Base-by-base conservation (phyloP, 2,113 vertebrate genomes). In the Anhinga anhinga region DNA sequence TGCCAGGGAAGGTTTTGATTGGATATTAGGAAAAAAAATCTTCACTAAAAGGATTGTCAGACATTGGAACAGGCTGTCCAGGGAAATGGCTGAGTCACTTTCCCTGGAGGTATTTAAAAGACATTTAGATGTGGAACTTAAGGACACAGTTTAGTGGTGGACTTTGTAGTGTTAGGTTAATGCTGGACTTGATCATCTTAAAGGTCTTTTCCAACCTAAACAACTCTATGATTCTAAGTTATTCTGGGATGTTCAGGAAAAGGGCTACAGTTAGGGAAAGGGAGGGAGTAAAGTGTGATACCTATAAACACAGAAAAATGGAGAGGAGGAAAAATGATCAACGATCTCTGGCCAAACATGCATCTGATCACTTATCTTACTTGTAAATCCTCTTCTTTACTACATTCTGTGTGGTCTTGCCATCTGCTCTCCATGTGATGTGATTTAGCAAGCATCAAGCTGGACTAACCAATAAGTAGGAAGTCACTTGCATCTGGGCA, bases 401-500 rank as follows among this genome's bases (percentile, higher is more conserved):
- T 44, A 4, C 50, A 70, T 90, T 44, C 27, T 72, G 11, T 53
- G 6, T 80, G 18, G 9, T 62, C 18, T 52, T 76, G 20, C 14
- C 42, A 18, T 59, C 49, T 73, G 58, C 42, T 81, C 12, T 81
- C 9, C 11, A 22, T 23, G 22, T 22, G 38, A 49, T 23, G 5
- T 63, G 25, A 17, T 11, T 63, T 52, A 69, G 9, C 13, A 29
- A 65, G 36, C 1, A 1, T 49, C n/a, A 67, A 32, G 14, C 1
- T 69, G 25, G 18, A 81, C 34, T 27, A 26, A 10, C 5, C 22
- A 27, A 7, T 4, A 3, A 38, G 4, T 32, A 66, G 19, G 12
- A 83, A 13, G 7, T 44, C 15, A 27, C 21, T 36, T 0, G 0
- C 9, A 25, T 25, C n/a, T 70, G 14, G 10, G 9, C 15, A 17